Percentiles rank a stretch among this genome's conserved stretches.
phyloP scores from a whole-genome alignment of 2,797 vertebrate genomes.

The Lagorchestes hirsutus region DNA sequence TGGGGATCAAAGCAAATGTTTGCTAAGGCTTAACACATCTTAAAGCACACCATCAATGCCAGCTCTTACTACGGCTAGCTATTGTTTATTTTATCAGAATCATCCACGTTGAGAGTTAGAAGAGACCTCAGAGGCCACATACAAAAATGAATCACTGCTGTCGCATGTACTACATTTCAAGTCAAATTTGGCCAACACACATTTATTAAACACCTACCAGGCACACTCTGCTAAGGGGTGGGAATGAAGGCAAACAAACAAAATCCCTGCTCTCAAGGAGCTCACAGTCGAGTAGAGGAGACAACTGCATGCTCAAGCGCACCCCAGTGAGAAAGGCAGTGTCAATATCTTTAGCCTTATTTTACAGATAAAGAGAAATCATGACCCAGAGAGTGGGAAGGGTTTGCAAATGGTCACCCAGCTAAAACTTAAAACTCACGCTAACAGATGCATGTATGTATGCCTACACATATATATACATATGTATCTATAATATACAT shows the following conservation, averaged over 20 bases:
- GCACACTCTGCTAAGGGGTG: neutral
- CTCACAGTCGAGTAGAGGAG: neutral
- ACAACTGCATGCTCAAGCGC: neutral
- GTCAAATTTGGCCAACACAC: neutral
- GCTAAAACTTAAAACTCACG: no score
- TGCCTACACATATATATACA: no score
- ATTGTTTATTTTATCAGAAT: neutral
- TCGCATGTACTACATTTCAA: neutral
- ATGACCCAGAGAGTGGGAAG: no score
- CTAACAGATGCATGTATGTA: no score
- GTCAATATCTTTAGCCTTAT: no score
- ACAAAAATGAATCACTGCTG: neutral
- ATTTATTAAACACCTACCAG: neutral
- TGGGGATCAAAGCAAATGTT: neutral
- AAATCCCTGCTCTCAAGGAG: neutral
- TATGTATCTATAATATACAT: neutral
- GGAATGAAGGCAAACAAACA: neutral
- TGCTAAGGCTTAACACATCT: neutral
- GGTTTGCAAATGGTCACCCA: no score
- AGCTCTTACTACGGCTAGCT: neutral
- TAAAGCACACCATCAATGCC: neutral
- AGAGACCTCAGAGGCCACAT: neutral
- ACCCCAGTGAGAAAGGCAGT: no score
- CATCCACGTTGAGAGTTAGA: neutral
- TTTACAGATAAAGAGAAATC: no score